Evolutionary conservation across 2,797 vertebrate species (phyloP), one percentile per base, ranked within the genome.

Genomic region (Valencia hispanica): DNA sequence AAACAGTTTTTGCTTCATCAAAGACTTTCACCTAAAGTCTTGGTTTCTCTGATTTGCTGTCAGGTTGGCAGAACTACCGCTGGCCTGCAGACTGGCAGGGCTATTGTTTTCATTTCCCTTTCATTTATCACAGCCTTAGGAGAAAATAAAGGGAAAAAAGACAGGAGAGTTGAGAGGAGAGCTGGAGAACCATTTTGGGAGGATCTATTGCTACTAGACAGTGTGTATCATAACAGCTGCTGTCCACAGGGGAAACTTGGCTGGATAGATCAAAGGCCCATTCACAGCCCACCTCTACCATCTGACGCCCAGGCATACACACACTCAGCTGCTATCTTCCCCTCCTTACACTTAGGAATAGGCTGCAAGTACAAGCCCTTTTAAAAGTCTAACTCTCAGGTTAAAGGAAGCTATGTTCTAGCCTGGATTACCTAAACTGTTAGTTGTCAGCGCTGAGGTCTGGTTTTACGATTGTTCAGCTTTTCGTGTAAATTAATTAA

Each of bases 151-250:
- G 77, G 72, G 89, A 88, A 79, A 86, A 88, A 68, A 77, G 48
- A 70, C 82, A 87, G 74, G 55, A 61, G 74, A 77, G 69, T 43
- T 76, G 34, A 81, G 78, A 72, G 80, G 82, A 86, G 83, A 88
- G 87, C 88, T 80, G 89, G 76, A 81, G 82, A 80, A 83, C 84
- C 89, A 91, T 92, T 88, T 91, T 85, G 84, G 93, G 88, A 88
- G 82, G 87, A 87, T 95, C 91, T 94, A 91, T 93, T 92, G 93
- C 91, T 93, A 93, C 92, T 88, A 93, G 91, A 94, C 93, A 91
- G 90, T 63, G 71, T 93, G 93, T 95, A 94, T 94, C 94, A 93
- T 90, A 95, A 94, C 93, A 94, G 91, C 90, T 93, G 91, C 92
- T 91, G 91, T 94, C 92, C 94, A 91, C 93, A 87, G 91, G 92